These are phyloP conservation scores for Indicator indicator DNA, from an alignment of 2,113 vertebrate species.

Conservation along the genomic window DNA sequence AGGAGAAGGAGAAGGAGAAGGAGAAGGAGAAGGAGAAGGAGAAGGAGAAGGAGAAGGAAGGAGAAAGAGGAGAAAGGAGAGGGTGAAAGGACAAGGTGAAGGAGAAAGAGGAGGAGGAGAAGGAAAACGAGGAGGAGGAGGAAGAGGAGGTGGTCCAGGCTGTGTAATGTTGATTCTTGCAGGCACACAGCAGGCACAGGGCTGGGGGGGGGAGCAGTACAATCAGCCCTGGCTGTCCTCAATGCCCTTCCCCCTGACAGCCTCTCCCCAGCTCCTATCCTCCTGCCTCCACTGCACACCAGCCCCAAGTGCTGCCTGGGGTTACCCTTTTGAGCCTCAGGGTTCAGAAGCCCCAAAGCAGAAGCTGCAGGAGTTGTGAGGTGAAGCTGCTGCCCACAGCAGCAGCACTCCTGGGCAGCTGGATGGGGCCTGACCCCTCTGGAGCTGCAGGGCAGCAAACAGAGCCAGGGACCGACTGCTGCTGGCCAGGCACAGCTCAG, in stretches of 20 bases:
- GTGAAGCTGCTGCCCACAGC: neutral
- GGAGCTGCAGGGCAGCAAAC: slow-evolving; percentile 37
- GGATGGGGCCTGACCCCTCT: neutral
- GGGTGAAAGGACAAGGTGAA: too few species aligned
- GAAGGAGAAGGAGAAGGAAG: too few species aligned
- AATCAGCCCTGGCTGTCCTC: neutral
- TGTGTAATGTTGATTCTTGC: neutral
- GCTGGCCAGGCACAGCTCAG: neutral
- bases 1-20: too few species aligned
- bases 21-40: too few species aligned
- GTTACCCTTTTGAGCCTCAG: neutral
- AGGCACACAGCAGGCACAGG: rapidly evolving
- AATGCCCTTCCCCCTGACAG: neutral
- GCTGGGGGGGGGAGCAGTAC: neutral
- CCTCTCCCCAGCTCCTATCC: rapidly evolving
- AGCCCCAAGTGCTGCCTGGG: slow-evolving; percentile 9
- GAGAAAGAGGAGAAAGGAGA: too few species aligned
- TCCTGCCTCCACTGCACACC: rapidly evolving
- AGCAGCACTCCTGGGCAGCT: neutral
- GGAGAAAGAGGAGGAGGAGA: too few species aligned
- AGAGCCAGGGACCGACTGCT: slow-evolving; percentile 39
- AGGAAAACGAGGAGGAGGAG: too few species aligned
- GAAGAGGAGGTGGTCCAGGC: too few species aligned
- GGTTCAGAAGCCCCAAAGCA: slow-evolving; percentile 1
- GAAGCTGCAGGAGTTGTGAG: slow-evolving; percentile 1